Evolutionary conservation across 2,113 vertebrate genomes (phyloP), one percentile per base, ranked within the genome.

Genomic region (Epinephelus lanceolatus): DNA sequence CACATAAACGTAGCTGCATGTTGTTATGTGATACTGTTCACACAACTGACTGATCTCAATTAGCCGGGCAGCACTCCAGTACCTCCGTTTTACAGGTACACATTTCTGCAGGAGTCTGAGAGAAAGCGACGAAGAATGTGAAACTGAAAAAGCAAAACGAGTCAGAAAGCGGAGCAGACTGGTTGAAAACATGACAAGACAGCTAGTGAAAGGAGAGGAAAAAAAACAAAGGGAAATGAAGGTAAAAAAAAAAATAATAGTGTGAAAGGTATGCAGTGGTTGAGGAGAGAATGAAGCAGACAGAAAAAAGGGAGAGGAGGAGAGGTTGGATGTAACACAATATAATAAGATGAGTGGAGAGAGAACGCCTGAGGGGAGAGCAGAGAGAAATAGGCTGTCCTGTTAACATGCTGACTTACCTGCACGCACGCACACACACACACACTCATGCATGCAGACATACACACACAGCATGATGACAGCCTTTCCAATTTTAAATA

Each of bases 341-440:
- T 63, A 86, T 86, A 84, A 89, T 80, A 86, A 80, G 80, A 85
- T 85, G 84, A 91, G 71, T 80, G 75, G 73, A 71, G 76, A 82
- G 78, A 77, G 77, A 79, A 67, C 21, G 55, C 75, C 70, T 52
- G 74, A 61, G 71, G 76, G 81, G 45, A 80, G 85, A 84, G 87
- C 65, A 76, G 59, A 78, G 74, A 81, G 82, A 80, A 86, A 80
- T 56, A 78, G 71, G 78, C 77, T 87, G 51, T 80, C 80, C 87
- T 86, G 87, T 91, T 91, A 89, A 88, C 88, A 86, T 75, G 70
- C 82, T 63, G 77, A 77, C 84, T 82, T 84, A 91, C 88, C 79
- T 85, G 61, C 82, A 60, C 21, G 0, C 9, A 18, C 40, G 17
- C 65, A 53, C 52, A 10, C 53, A 53, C 30, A 30, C 30, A 30